Evolutionary conservation across 1,140 invertebrate species (phyloP).

Genomic region (Cotesia vestalis): DNA sequence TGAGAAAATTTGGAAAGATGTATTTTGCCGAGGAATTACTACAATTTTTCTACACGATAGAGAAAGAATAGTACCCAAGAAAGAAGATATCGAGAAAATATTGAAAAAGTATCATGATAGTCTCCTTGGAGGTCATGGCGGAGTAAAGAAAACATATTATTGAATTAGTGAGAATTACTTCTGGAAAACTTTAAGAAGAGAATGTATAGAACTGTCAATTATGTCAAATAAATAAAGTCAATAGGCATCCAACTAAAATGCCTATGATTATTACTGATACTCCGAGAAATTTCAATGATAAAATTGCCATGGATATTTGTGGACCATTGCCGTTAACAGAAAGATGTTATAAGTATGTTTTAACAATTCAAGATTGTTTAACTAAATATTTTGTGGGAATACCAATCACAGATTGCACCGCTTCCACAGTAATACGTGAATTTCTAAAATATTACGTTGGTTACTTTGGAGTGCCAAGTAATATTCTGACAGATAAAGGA

Average conservation of each 20-base stretch:
- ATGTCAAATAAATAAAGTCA: conserved; percentile 35
- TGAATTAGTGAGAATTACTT: conserved; percentile 32
- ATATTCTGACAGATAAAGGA: conserved; percentile 48
- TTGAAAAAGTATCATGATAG: conserved; percentile 33
- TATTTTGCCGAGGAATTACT: not conserved
- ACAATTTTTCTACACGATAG: conserved; percentile 13
- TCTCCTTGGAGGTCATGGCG: conserved; percentile 25
- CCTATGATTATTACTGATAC: conserved; percentile 37
- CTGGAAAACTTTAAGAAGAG: conserved; percentile 33
- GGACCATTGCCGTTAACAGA: conserved; percentile 33
- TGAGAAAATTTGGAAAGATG: conserved; percentile 21
- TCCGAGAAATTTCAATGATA: conserved; percentile 29
- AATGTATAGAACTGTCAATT: conserved; percentile 30
- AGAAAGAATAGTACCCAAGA: conserved; percentile 19
- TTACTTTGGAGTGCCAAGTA: conserved; percentile 38
- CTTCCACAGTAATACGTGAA: conserved; percentile 2
- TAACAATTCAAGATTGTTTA: too few species aligned
- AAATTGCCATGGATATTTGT: conserved; percentile 35
- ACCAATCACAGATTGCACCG: conserved; percentile 13
- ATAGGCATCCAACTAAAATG: conserved; percentile 26
- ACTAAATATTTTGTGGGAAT: conserved; percentile 28
- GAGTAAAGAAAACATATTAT: conserved; percentile 31
- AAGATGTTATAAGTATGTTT: conserved; percentile 33
- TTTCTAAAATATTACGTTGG: conserved; percentile 16
- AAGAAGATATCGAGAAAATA: conserved; percentile 22